Conservation (phyloP, 2,888 invertebrate genomes). For the Yponomeuta cagnagella region DNA sequence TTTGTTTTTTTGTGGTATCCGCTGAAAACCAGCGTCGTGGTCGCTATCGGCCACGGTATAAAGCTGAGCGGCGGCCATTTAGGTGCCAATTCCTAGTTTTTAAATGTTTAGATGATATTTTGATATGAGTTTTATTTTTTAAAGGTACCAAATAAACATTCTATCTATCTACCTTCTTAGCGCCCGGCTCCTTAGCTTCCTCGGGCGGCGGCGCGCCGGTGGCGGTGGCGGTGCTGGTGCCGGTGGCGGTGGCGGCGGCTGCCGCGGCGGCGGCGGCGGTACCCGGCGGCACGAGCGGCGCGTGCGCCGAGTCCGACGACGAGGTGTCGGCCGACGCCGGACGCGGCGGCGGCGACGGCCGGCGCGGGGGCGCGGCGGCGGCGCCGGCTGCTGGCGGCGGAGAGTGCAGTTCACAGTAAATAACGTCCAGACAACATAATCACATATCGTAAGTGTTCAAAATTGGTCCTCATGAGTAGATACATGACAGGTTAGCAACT, state of each 20-base stretch:
- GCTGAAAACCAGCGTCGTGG: too few species aligned
- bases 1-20: too few species aligned
- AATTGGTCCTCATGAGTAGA: too few species aligned
- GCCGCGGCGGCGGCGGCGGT: constrained; percentile 32
- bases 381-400: constrained; percentile 29
- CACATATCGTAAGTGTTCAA: too few species aligned
- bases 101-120: too few species aligned
- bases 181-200: neutral
- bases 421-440: neutral
- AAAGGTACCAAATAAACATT: too few species aligned
- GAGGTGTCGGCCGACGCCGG: constrained; percentile 75
- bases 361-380: constrained; percentile 35
- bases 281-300: constrained; percentile 49
- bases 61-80: too few species aligned
- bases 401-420: constrained; percentile 7
- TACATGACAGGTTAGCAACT: too few species aligned
- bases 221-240: constrained; percentile 33
- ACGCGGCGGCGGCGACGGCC: constrained; percentile 60
- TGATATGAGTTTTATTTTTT: too few species aligned
- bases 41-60: too few species aligned
- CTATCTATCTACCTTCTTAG: neutral
- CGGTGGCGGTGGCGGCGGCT: constrained; percentile 33
- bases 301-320: constrained; percentile 68
- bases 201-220: neutral
- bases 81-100: too few species aligned